Conservation (phyloP, 2,113 vertebrate species). For the Hassar affinis region DNA sequence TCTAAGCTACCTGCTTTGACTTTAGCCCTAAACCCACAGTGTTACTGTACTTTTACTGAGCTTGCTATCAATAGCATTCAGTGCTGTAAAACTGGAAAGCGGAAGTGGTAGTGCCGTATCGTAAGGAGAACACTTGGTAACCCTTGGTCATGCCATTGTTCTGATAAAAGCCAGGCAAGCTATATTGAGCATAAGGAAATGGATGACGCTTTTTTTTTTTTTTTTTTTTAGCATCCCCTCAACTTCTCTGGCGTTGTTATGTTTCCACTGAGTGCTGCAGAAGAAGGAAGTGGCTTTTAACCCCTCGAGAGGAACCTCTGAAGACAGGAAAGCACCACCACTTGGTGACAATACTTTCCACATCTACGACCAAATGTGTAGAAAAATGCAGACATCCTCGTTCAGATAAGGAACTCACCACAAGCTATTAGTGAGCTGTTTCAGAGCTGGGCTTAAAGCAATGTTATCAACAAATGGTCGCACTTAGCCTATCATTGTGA, state of each 20-base stretch:
- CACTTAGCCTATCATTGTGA: neutral
- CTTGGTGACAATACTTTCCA: constrained; percentile 79
- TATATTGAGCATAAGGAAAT: constrained; percentile 59
- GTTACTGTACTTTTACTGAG: constrained; percentile 10
- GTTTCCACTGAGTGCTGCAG: constrained; percentile 66
- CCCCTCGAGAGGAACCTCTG: constrained; percentile 77
- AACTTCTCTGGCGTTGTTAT: constrained; percentile 57
- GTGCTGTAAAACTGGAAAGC: constrained; percentile 20
- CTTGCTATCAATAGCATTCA: constrained; percentile 47
- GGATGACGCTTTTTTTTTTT: constrained; percentile 52
- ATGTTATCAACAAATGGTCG: neutral
- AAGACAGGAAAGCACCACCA: constrained; percentile 81
- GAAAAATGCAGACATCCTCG: constrained; percentile 52
- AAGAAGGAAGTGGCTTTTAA: constrained; percentile 77
- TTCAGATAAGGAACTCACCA: constrained; percentile 50
- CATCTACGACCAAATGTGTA: constrained; percentile 67
- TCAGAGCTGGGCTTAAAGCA: neutral
- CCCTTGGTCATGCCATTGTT: constrained; percentile 50
- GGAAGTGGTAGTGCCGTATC: constrained; percentile 51
- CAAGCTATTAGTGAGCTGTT: constrained; percentile 1
- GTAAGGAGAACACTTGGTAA: constrained; percentile 24
- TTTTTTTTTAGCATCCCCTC: constrained; percentile 46
- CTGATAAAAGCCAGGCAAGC: constrained; percentile 54
- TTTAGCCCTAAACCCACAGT: neutral
- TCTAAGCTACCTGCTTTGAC: constrained; percentile 6